phyloP scores from a whole-genome alignment of 2,797 vertebrate species.

The Lacerta bilineata region DNA sequence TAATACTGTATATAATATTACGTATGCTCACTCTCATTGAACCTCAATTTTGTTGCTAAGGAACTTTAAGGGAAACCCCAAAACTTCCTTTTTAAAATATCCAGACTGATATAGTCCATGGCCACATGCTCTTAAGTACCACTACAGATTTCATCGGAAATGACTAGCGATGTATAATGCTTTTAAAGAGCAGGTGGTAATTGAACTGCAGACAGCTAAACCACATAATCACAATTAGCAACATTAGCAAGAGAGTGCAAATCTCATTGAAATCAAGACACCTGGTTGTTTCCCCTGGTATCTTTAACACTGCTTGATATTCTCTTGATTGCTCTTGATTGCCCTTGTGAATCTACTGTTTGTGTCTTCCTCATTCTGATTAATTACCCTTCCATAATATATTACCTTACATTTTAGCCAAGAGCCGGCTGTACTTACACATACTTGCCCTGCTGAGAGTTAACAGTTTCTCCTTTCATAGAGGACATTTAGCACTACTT shows the following conservation, averaged over 20 bases:
- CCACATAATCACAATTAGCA: slow-evolving; percentile 7
- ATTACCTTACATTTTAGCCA: slow-evolving; percentile 28
- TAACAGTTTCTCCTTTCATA: slow-evolving; percentile 33
- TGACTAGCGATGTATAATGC: neutral
- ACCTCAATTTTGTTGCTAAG: neutral
- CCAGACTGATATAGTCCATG: neutral
- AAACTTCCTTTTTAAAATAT: neutral
- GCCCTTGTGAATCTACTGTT: slow-evolving; percentile 46
- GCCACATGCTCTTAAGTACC: neutral
- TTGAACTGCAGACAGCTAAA: slow-evolving; percentile 22
- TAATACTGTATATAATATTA: neutral
- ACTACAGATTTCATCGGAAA: slow-evolving; percentile 5
- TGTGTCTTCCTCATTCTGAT: slow-evolving; percentile 48
- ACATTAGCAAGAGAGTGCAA: slow-evolving; percentile 26
- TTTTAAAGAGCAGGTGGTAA: slow-evolving; percentile 30
- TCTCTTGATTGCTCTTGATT: slow-evolving; percentile 46
- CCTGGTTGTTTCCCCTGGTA: slow-evolving; percentile 23
- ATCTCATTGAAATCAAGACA: slow-evolving; percentile 44
- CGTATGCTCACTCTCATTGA: neutral
- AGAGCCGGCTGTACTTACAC: slow-evolving; percentile 24
- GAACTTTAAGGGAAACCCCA: neutral
- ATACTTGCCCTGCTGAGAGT: slow-evolving; percentile 39
- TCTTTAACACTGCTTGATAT: slow-evolving; percentile 30
- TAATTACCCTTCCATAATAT: slow-evolving; percentile 42
- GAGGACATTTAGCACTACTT: slow-evolving; percentile 19